Conservation (phyloP, 2,888 invertebrate genomes). For the Argyra leucocephala region DNA sequence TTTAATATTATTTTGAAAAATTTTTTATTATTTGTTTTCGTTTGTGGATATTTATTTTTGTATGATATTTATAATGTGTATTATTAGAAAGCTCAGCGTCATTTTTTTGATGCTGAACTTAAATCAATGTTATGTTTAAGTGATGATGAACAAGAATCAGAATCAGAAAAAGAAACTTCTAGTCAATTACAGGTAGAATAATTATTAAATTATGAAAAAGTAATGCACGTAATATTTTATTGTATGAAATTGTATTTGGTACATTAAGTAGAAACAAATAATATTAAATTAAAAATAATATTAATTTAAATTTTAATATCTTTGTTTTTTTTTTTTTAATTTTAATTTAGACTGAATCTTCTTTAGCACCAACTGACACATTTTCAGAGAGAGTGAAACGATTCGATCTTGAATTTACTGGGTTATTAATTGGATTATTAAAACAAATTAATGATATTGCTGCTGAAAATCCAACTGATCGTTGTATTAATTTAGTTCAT, state of each 20-base stretch:
- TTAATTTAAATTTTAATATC: background rate
- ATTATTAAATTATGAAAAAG: too few relatives aligned
- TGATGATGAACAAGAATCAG: constrained; percentile 39
- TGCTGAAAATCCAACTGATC: constrained; percentile 39
- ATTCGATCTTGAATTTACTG: constrained; percentile 41
- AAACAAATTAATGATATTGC: constrained; percentile 40
- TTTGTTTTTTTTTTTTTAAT: constrained; percentile 2
- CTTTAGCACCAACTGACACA: constrained; percentile 37
- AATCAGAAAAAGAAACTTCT: constrained; percentile 37
- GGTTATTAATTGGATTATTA: constrained; percentile 37
- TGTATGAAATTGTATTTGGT: too few relatives aligned
- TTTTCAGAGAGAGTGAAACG: constrained; percentile 40
- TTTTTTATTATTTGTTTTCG: background rate
- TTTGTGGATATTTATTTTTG: background rate
- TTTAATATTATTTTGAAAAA: background rate
- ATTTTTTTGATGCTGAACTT: constrained; percentile 43
- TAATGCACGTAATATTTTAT: too few relatives aligned
- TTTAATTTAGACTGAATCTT: constrained; percentile 33
- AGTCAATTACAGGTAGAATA: constrained; percentile 36
- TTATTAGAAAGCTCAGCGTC: constrained; percentile 39
- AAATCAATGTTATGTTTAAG: constrained; percentile 42
- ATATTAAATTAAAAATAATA: background rate
- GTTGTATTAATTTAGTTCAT: constrained; percentile 42
- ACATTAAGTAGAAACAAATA: too few relatives aligned
- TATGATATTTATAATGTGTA: constrained; percentile 9